A percentile compares a stretch with the other conserved stretches of the same genome.
These are phyloP conservation scores for Hemiprocne comata DNA, from an alignment of 2,113 vertebrate genomes.

Conservation along the genomic window DNA sequence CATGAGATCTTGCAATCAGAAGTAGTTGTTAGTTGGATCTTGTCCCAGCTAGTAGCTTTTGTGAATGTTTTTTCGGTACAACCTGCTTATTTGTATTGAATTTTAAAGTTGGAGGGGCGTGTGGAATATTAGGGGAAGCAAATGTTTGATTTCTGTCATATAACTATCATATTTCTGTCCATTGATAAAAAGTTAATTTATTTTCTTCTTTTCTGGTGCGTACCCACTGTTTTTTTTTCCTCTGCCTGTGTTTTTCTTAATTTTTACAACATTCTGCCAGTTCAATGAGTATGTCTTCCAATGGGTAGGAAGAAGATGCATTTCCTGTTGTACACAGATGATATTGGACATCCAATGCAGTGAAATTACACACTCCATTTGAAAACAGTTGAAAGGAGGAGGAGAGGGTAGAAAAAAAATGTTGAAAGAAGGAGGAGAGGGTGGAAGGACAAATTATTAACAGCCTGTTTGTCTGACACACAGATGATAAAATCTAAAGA, in stretches of 20 bases:
- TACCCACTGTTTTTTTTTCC: neutral
- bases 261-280: neutral
- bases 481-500: neutral
- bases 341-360: neutral
- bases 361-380: neutral
- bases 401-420: neutral
- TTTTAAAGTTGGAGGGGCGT: neutral
- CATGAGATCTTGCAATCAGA: neutral
- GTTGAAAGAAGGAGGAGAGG: neutral
- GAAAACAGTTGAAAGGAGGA: constrained; percentile 15
- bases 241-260: neutral
- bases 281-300: neutral
- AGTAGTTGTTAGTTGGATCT: neutral
- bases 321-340: neutral
- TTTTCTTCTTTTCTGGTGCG: neutral
- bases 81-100: neutral
- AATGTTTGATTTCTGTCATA: neutral
- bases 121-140: neutral
- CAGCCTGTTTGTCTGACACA: neutral
- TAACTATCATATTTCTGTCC: neutral
- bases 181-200: neutral
- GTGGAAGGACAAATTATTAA: constrained; percentile 7
- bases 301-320: neutral
- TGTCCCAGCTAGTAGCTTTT: neutral
- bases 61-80: neutral